Conservation (phyloP, 2,888 invertebrate species). For the Tyria jacobaeae region DNA sequence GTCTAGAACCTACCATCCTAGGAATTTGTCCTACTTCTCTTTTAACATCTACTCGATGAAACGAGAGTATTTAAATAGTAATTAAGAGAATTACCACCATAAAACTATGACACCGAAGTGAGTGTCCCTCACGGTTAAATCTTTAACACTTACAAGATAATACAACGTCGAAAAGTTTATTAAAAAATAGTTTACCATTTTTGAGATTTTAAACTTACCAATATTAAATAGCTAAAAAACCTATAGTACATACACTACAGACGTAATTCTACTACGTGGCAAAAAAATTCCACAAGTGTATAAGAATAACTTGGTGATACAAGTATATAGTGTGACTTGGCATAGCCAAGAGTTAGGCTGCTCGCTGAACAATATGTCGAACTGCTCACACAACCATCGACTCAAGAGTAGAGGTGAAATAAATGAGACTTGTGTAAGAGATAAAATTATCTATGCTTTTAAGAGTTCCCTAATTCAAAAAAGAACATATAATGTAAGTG, state of each 20-base stretch:
- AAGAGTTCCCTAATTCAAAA: too few relatives aligned
- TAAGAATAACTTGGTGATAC: slow-evolving; percentile 44
- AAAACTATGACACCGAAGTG: slow-evolving; percentile 24
- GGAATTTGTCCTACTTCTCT: slow-evolving; percentile 4
- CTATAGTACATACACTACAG: slow-evolving; percentile 37
- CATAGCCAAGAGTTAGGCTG: slow-evolving; percentile 1
- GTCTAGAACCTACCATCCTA: neutral
- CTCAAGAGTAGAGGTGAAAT: neutral
- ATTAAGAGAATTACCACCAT: neutral
- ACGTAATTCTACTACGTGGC: slow-evolving; percentile 45
- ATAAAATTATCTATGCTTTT: neutral
- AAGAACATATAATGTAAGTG: too few relatives aligned
- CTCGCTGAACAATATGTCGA: neutral
- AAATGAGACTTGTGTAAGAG: neutral
- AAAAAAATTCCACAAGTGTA: slow-evolving; percentile 49
- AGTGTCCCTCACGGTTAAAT: slow-evolving; percentile 16
- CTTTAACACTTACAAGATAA: slow-evolving; percentile 51
- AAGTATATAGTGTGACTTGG: slow-evolving; percentile 14
- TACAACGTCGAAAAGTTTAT: slow-evolving; percentile 61
- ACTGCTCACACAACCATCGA: neutral
- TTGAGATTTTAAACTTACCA: slow-evolving; percentile 56
- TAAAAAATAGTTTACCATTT: slow-evolving; percentile 65
- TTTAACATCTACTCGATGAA: slow-evolving; percentile 3
- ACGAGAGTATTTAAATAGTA: neutral
- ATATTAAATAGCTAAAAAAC: slow-evolving; percentile 38